phyloP scores from a whole-genome alignment of 2,113 vertebrate genomes.

The Pseudorectes ferrugineus region DNA sequence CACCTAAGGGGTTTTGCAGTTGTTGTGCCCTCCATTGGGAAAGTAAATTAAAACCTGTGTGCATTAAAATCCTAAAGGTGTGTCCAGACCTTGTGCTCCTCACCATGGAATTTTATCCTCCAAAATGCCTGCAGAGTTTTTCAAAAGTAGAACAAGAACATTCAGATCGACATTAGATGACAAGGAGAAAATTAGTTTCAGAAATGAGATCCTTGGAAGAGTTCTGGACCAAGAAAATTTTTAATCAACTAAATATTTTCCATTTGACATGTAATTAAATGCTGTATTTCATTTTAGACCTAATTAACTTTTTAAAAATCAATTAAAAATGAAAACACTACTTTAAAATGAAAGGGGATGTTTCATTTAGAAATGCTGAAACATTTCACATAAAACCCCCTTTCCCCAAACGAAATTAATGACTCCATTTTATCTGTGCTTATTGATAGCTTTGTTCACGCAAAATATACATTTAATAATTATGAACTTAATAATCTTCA shows the following conservation, averaged over 20 bases:
- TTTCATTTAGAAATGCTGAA: neutral
- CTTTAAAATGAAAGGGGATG: neutral
- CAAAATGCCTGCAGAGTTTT: neutral
- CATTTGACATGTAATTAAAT: conserved; percentile 4
- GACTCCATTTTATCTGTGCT: neutral
- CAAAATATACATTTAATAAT: neutral
- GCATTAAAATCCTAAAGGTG: neutral
- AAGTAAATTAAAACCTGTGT: neutral
- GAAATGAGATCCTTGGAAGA: neutral
- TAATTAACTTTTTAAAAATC: neutral
- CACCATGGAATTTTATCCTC: neutral
- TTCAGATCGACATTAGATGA: neutral
- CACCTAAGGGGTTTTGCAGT: neutral
- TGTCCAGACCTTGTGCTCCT: neutral
- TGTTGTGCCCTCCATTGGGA: neutral
- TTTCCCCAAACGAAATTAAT: neutral
- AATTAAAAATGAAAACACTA: neutral
- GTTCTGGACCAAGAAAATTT: neutral
- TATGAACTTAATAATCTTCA: neutral
- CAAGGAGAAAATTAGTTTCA: neutral
- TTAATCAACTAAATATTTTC: neutral
- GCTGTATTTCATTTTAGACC: neutral
- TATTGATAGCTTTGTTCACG: neutral
- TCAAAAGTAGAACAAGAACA: neutral
- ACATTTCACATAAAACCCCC: neutral